Conservation (phyloP, 1,140 invertebrate genomes). For the Bombus haemorrhoidalis region DNA sequence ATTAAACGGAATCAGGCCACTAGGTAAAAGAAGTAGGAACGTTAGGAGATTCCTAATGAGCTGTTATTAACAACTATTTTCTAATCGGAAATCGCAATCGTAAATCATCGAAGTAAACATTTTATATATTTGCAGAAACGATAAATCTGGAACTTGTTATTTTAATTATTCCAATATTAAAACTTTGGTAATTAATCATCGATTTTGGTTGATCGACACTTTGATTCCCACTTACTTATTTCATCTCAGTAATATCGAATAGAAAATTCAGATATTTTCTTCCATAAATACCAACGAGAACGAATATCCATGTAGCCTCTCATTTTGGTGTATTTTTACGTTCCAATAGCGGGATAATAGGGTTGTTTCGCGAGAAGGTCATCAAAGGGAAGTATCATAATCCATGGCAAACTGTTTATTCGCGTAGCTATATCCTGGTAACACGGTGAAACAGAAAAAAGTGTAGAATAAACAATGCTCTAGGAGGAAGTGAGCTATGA, state of each 20-base stretch:
- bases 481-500: not conserved
- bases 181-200: not conserved
- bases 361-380: not conserved
- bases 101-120: too few species aligned
- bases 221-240: not conserved
- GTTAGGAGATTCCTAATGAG: not conserved
- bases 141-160: too few species aligned
- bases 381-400: slow-evolving; percentile 3
- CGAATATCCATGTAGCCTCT: not conserved
- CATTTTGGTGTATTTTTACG: not conserved
- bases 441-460: slow-evolving; percentile 30
- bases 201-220: not conserved
- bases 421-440: not conserved
- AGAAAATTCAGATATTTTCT: not conserved
- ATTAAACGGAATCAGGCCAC: slow-evolving; percentile 25
- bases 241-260: not conserved
- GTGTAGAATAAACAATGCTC: slow-evolving; percentile 48
- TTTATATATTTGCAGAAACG: too few species aligned
- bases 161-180: not conserved
- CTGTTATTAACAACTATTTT: too few species aligned
- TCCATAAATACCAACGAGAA: not conserved
- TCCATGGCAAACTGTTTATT: slow-evolving; percentile 6
- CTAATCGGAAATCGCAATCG: too few species aligned
- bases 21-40: not conserved
- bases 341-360: not conserved